These are phyloP conservation scores for Tragopan temminckii DNA, from an alignment of 2,797 vertebrate species.

Conservation along the genomic window DNA sequence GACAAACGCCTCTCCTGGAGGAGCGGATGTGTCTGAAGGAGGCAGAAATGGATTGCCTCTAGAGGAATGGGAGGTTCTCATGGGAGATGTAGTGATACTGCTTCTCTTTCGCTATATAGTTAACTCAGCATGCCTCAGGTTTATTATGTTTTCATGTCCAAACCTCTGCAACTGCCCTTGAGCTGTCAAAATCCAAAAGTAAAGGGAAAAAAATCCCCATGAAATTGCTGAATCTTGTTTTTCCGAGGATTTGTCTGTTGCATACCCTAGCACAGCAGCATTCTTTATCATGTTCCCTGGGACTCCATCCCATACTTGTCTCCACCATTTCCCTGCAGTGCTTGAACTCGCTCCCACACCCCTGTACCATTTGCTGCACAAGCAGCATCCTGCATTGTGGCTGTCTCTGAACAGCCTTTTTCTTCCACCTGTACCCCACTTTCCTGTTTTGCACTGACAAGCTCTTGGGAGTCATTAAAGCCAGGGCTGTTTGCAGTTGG, in stretches of 20 bases:
- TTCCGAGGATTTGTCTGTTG: not conserved
- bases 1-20: not conserved
- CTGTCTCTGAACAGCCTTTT: not conserved
- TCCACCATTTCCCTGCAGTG: not conserved
- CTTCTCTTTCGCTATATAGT: not conserved
- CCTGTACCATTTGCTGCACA: no score
- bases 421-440: not conserved
- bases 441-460: not conserved
- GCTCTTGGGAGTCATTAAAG: not conserved
- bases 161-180: not conserved
- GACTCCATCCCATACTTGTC: not conserved
- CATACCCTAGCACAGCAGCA: not conserved
- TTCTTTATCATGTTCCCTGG: not conserved
- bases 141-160: not conserved
- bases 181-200: not conserved
- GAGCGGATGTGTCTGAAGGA: not conserved
- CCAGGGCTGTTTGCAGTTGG: not conserved
- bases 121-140: not conserved
- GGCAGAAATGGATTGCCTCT: slow-evolving; percentile 1
- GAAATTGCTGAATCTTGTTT: not conserved
- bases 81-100: slow-evolving; percentile 44
- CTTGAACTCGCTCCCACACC: not conserved
- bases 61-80: not conserved
- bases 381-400: not conserved
- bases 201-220: not conserved